Evolutionary conservation across 2,797 vertebrate genomes (phyloP).

Genomic region (Hephaestus fuliginosus): DNA sequence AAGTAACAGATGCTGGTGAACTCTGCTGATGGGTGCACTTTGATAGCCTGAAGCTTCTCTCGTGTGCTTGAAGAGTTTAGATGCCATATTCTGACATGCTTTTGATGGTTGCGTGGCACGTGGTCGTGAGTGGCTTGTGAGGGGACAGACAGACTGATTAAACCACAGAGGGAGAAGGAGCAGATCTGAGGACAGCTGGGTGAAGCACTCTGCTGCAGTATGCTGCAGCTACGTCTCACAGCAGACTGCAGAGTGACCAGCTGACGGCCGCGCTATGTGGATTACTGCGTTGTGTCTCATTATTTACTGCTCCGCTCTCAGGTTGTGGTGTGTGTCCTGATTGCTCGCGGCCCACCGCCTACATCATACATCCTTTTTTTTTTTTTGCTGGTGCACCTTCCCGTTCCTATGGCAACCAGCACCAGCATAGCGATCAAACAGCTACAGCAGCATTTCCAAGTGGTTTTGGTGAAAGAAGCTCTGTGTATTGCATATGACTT

Average conservation of each 20-base stretch:
- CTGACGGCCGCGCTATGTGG: constrained; percentile 35
- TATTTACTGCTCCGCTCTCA: constrained; percentile 65
- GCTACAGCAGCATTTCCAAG: constrained; percentile 68
- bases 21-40: constrained; percentile 59
- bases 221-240: constrained; percentile 33
- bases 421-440: constrained; percentile 70
- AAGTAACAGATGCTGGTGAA: constrained; percentile 59
- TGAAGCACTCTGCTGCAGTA: constrained; percentile 18
- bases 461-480: constrained; percentile 58
- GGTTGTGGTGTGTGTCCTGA: constrained; percentile 71
- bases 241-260: constrained; percentile 36
- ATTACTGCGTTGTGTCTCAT: constrained; percentile 41
- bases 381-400: constrained; percentile 71
- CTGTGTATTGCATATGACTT: constrained; percentile 63
- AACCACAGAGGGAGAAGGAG: constrained; percentile 22
- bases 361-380: constrained; percentile 62
- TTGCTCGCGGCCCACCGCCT: constrained; percentile 74
- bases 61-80: constrained; percentile 51
- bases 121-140: constrained; percentile 29
- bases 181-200: constrained; percentile 3
- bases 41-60: constrained; percentile 46
- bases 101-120: constrained; percentile 50
- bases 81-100: constrained; percentile 41
- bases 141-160: constrained; percentile 21
- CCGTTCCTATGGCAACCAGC: constrained; percentile 79